These are phyloP conservation scores for Chaetodon auriga DNA, from an alignment of 2,113 vertebrate genomes.

Conservation along the genomic window DNA sequence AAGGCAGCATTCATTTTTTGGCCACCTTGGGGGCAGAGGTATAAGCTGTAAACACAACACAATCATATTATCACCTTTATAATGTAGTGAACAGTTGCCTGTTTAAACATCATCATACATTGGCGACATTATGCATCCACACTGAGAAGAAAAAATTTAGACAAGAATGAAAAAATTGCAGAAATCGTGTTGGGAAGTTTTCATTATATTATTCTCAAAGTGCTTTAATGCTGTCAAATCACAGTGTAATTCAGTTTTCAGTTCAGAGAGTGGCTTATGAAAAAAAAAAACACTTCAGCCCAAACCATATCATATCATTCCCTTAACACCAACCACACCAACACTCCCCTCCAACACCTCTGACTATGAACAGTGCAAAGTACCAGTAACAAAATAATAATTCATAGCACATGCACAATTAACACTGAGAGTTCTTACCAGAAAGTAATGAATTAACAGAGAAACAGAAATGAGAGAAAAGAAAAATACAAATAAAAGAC, in stretches of 20 bases:
- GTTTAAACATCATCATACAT: no score
- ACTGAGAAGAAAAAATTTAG: no score
- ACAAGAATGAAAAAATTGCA: no score
- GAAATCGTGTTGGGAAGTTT: no score
- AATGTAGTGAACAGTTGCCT: no score
- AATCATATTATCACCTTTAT: no score
- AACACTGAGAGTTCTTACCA: neutral
- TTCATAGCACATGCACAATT: neutral
- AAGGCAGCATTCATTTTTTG: no score
- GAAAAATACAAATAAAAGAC: neutral
- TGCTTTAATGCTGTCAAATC: neutral
- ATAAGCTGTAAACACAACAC: no score
- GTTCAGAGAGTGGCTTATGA: neutral
- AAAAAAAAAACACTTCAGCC: neutral
- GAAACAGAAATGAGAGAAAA: neutral
- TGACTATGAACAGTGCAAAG: neutral
- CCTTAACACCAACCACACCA: neutral
- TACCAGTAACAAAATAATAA: neutral
- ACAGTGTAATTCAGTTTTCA: no score
- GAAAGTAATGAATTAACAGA: neutral
- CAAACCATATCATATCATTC: neutral
- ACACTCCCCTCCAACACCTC: neutral
- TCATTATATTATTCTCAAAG: neutral
- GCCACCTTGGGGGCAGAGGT: no score
- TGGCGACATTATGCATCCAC: no score